These are phyloP conservation scores for Patella depressa DNA, from an alignment of 2,888 invertebrate species.

Conservation along the genomic window DNA sequence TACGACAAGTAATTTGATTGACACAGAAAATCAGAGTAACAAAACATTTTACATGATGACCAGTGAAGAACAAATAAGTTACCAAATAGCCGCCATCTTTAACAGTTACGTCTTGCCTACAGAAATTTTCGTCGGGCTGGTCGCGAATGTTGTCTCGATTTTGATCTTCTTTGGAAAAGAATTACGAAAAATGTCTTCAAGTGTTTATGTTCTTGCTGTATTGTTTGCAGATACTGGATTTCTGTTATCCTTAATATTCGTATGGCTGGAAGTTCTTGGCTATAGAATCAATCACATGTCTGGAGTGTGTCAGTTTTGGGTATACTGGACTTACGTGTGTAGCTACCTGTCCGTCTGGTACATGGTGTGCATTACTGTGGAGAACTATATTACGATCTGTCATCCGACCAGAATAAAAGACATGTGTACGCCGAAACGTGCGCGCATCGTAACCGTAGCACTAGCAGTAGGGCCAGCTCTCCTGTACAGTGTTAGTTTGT, in stretches of 20 bases:
- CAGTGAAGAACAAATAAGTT: not conserved
- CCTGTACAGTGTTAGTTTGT: constrained; percentile 29
- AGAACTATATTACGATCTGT: constrained; percentile 46
- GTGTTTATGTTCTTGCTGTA: constrained; percentile 45
- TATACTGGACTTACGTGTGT: constrained; percentile 42
- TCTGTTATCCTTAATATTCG: constrained; percentile 41
- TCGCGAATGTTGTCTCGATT: constrained; percentile 48
- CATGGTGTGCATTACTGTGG: constrained; percentile 45
- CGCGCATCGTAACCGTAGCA: constrained; percentile 26
- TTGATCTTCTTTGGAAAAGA: constrained; percentile 43
- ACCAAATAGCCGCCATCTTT: constrained; percentile 23
- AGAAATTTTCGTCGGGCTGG: constrained; percentile 43
- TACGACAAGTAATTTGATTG: too few relatives aligned
- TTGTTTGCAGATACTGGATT: constrained; percentile 47
- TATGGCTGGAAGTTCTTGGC: constrained; percentile 47
- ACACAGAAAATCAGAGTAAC: too few relatives aligned
- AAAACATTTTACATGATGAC: too few relatives aligned
- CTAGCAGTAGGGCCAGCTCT: constrained; percentile 25
- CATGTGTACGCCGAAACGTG: constrained; percentile 39
- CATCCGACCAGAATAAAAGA: constrained; percentile 35
- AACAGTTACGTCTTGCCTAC: constrained; percentile 42
- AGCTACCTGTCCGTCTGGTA: constrained; percentile 49
- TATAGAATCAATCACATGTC: constrained; percentile 39
- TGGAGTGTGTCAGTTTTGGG: constrained; percentile 34
- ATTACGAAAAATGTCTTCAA: constrained; percentile 47